phyloP scores from a whole-genome alignment of 2,888 invertebrate genomes.

The Rhagium mordax region DNA sequence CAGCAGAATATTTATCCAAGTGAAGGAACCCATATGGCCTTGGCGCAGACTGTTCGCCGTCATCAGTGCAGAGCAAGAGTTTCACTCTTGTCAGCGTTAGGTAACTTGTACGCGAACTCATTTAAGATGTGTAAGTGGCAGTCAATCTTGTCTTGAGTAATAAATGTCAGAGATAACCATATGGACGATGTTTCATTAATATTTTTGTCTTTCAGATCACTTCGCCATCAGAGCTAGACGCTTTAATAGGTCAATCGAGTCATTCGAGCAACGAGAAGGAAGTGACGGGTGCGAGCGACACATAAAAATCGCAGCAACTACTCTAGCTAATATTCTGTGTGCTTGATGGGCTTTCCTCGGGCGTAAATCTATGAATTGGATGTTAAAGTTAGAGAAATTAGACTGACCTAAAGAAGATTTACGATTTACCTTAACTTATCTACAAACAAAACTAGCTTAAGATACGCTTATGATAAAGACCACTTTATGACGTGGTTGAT shows the following conservation, averaged over 20 bases:
- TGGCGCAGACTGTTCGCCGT: too few species aligned
- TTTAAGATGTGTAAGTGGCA: too few species aligned
- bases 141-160: too few species aligned
- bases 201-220: constrained; percentile 67
- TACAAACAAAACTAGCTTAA: not conserved
- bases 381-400: not conserved
- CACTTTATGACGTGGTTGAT: not conserved
- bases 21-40: too few species aligned
- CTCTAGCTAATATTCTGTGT: constrained; percentile 5
- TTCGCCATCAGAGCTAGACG: constrained; percentile 75
- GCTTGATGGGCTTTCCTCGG: not conserved
- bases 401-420: constrained; percentile 1
- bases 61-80: too few species aligned
- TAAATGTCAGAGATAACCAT: not conserved
- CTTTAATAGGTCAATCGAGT: constrained; percentile 70
- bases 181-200: not conserved
- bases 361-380: not conserved
- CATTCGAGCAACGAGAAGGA: constrained; percentile 42
- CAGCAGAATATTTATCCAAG: too few species aligned
- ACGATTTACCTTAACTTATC: not conserved
- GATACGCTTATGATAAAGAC: not conserved
- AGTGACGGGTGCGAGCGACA: constrained; percentile 44
- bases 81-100: too few species aligned
- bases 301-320: constrained; percentile 29
- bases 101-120: too few species aligned